Percentiles rank a stretch among this genome's conserved stretches.
Evolutionary conservation across 2,797 vertebrate species (phyloP).

Genomic region (Pogoniulus pusillus): DNA sequence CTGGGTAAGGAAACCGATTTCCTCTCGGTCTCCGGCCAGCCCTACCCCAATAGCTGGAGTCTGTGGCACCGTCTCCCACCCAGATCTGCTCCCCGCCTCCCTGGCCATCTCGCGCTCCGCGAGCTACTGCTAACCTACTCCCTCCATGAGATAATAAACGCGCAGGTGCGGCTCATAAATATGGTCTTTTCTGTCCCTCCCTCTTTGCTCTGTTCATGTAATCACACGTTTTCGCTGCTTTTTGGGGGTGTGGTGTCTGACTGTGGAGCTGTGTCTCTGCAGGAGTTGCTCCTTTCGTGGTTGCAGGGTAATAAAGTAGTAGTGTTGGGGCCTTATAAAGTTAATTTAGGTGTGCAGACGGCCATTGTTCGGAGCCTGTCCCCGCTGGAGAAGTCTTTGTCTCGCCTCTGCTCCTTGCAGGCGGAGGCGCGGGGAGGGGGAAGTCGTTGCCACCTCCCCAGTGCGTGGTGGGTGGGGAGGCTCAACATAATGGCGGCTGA

Average conservation of each 20-base stretch:
- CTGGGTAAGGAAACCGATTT: not conserved
- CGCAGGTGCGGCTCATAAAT: not conserved
- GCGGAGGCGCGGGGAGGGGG: not conserved
- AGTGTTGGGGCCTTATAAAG: not conserved
- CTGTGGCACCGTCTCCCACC: not conserved
- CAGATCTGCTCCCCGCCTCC: not conserved
- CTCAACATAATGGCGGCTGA: conserved; percentile 85
- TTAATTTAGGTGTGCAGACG: not conserved
- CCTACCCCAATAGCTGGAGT: not conserved
- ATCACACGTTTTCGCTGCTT: not conserved
- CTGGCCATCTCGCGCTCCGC: not conserved
- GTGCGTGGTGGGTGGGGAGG: conserved; percentile 38
- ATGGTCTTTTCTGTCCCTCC: too few species aligned
- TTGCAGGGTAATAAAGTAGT: not conserved
- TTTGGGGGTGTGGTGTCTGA: not conserved
- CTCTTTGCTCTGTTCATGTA: not conserved
- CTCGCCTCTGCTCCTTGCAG: not conserved
- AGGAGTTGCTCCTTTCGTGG: not conserved
- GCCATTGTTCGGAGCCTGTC: not conserved
- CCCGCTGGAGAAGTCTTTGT: not conserved
- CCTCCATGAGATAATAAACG: not conserved
- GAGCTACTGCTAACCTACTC: not conserved
- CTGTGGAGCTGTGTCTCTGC: not conserved
- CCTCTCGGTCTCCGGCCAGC: not conserved
- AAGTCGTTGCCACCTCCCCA: conserved; percentile 37